Base-by-base conservation (phyloP, 2,113 vertebrate genomes). In the Leuciscus idus region DNA sequence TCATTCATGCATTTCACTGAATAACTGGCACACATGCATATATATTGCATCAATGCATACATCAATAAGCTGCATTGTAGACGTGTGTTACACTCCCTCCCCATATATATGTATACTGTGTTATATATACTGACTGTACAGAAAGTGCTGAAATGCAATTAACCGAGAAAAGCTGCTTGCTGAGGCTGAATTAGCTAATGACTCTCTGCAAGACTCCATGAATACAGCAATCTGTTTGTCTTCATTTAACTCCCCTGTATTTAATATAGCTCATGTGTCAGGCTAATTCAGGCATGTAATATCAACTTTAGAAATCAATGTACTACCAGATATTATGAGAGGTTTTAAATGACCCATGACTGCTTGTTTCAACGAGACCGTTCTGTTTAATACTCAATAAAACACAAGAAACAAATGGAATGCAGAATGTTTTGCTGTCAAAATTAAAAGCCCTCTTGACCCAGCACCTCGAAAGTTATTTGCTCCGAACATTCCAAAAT, bases 401-500 rank as follows among this genome's bases (percentile, higher is more conserved):
- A 62, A 59, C 77, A n/a, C 55, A 55, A 72, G 33, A 83, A 84
- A 36, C 2, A 11, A 80, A 4, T 61, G 61, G 30, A 81, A 77
- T 82, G 84, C 52, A 3, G 50, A 87, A 57, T 62, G 57, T 85
- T 61, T 64, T 61, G 1, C 59, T 17, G 1, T 77, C 43, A 36
- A 88, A 68, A 70, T 70, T n/a, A 6, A n/a, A 72, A 80, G 50
- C 85, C 82, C 82, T 90, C 89, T 79, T 3, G 12, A 15, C 46
- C 59, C 59, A 0, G 36, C 23, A 48, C 46, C 83, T 81, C 33
- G 46, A 81, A 52, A 83, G 52, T 87, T 84, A 83, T 85, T 81
- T 86, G 74, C 79, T 83, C 83, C 30, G 78, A 90, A 77, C 85
- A 86, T 86, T 84, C 50, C 66, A 68, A 64, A 66, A 70, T 52